phyloP scores from a whole-genome alignment of 2,113 vertebrate species.

The Solenodon paradoxus region DNA sequence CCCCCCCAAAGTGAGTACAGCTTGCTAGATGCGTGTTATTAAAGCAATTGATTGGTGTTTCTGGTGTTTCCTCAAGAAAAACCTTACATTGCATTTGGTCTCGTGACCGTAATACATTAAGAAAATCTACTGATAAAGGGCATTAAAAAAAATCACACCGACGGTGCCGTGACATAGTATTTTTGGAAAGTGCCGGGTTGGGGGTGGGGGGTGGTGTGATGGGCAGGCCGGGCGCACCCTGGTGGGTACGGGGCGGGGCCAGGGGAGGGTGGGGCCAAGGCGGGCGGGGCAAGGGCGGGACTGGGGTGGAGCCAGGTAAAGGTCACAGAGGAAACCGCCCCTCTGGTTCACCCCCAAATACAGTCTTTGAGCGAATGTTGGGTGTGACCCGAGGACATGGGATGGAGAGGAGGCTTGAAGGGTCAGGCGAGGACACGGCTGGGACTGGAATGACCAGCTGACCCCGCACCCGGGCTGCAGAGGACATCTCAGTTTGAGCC shows the following conservation, averaged over 20 bases:
- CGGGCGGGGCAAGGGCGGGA: too few species aligned
- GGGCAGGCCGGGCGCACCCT: too few species aligned
- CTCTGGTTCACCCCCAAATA: too few species aligned
- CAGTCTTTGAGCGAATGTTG: neutral
- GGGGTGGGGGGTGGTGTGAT: too few species aligned
- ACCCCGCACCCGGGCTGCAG: too few species aligned
- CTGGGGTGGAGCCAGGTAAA: too few species aligned
- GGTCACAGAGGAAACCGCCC: too few species aligned
- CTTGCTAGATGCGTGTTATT: neutral
- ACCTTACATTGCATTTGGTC: neutral
- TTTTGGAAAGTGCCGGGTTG: too few species aligned
- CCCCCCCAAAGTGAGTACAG: neutral
- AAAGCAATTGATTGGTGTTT: neutral
- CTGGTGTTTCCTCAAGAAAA: neutral
- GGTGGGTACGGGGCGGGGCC: too few species aligned
- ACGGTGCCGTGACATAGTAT: neutral
- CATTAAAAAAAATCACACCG: neutral
- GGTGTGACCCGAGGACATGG: neutral
- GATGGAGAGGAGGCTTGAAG: neutral
- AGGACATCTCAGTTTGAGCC: too few species aligned
- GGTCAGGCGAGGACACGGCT: neutral
- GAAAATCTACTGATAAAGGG: neutral
- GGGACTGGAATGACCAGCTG: neutral
- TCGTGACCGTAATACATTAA: neutral
- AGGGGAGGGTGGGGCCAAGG: too few species aligned